These are phyloP conservation scores for Artemisiospiza belli DNA, from an alignment of 2,113 vertebrate genomes.

Conservation along the genomic window DNA sequence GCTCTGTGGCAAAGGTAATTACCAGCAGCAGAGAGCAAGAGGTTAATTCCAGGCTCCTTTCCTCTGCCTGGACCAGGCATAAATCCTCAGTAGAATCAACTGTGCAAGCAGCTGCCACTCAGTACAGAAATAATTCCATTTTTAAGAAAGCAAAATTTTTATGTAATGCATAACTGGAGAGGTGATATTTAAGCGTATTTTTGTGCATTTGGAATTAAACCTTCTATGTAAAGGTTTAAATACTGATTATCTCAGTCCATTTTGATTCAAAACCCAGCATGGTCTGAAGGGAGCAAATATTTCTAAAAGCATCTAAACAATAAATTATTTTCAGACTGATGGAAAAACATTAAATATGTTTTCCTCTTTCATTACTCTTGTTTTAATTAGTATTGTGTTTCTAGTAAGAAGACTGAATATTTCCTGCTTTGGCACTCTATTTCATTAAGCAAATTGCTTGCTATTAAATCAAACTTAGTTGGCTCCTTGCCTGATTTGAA, in stretches of 20 bases:
- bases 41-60: conserved; percentile 20
- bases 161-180: neutral
- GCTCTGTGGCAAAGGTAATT: neutral
- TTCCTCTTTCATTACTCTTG: neutral
- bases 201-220: neutral
- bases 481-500: neutral
- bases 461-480: neutral
- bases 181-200: neutral
- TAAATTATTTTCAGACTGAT: neutral
- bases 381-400: neutral
- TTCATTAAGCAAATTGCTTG: neutral
- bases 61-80: neutral
- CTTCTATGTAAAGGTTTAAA: neutral
- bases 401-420: neutral
- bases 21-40: conserved; percentile 15
- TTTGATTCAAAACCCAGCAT: neutral
- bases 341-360: neutral
- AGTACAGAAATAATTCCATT: neutral
- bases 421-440: neutral
- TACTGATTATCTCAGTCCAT: neutral
- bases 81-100: neutral
- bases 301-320: neutral
- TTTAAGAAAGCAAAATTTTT: neutral
- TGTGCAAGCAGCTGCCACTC: neutral
- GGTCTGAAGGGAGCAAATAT: neutral